Evolutionary conservation across 2,797 vertebrate genomes (phyloP).

Genomic region (Acomys russatus): DNA sequence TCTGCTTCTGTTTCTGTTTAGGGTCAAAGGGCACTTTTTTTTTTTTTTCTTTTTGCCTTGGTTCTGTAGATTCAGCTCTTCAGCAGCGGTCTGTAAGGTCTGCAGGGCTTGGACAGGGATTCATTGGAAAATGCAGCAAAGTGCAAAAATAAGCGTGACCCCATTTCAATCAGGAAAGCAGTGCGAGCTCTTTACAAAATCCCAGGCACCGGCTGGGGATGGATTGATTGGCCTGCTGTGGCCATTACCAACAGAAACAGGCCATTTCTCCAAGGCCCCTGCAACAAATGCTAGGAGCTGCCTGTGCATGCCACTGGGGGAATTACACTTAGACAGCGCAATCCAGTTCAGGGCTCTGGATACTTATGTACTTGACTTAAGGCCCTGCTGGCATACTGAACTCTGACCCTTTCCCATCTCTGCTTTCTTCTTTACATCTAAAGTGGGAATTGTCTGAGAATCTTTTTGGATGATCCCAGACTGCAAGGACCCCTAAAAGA

Average conservation of each 20-base stretch:
- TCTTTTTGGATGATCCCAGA: background rate
- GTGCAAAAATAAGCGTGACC: slow-evolving; percentile 69
- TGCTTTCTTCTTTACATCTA: slow-evolving; percentile 17
- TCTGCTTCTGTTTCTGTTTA: slow-evolving; percentile 59
- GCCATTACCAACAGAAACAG: slow-evolving; percentile 22
- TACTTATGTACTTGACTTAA: background rate
- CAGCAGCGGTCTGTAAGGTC: background rate
- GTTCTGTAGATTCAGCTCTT: slow-evolving; percentile 17
- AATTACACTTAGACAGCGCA: background rate
- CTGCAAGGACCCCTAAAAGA: background rate
- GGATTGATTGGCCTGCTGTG: slow-evolving; percentile 73
- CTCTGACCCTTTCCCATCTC: background rate
- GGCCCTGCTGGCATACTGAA: background rate
- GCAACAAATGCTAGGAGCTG: slow-evolving; percentile 26
- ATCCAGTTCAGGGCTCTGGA: background rate
- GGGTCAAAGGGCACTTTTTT: slow-evolving; percentile 40
- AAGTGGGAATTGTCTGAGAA: background rate
- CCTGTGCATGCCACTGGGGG: background rate
- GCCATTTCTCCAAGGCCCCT: background rate
- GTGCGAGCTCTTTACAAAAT: slow-evolving; percentile 61
- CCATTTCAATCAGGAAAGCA: slow-evolving; percentile 74
- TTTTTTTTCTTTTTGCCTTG: background rate
- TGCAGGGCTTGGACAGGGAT: slow-evolving; percentile 58
- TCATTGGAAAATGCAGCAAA: slow-evolving; percentile 45
- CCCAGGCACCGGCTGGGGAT: slow-evolving; percentile 26